Percentiles rank a stretch among this genome's conserved stretches.
These are phyloP conservation scores for Idris sp. DNA, from an alignment of 1,140 invertebrate species.

Conservation along the genomic window DNA sequence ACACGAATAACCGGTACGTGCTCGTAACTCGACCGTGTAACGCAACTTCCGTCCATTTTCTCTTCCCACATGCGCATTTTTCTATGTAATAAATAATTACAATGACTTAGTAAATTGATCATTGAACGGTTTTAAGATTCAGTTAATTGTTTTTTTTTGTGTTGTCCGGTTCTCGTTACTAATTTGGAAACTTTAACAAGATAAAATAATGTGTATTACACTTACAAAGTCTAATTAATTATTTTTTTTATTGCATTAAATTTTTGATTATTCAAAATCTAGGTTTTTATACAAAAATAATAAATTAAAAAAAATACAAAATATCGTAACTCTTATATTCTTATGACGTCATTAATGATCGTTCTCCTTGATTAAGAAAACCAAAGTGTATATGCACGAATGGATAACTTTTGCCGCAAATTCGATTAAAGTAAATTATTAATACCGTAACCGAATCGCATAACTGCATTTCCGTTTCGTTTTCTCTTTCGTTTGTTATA, in stretches of 20 bases:
- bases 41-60: slow-evolving; percentile 63
- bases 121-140: not conserved
- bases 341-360: slow-evolving; percentile 23
- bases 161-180: too few relatives aligned
- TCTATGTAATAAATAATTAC: slow-evolving; percentile 32
- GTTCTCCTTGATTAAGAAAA: slow-evolving; percentile 38
- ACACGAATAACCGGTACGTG: slow-evolving; percentile 50
- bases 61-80: slow-evolving; percentile 56
- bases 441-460: slow-evolving; percentile 51
- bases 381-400: slow-evolving; percentile 33
- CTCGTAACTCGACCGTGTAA: slow-evolving; percentile 61
- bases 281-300: too few relatives aligned
- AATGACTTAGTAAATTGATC: slow-evolving; percentile 14
- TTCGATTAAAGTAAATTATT: slow-evolving; percentile 50
- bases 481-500: slow-evolving; percentile 59
- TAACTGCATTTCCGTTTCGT: slow-evolving; percentile 56
- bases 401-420: slow-evolving; percentile 46
- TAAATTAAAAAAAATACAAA: too few relatives aligned
- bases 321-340: too few relatives aligned
- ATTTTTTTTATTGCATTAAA: too few relatives aligned
- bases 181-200: too few relatives aligned
- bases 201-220: too few relatives aligned
- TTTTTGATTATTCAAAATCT: too few relatives aligned
- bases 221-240: too few relatives aligned
- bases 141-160: slow-evolving; percentile 7